Evolutionary conservation across 1,140 invertebrate species (phyloP).

Genomic region (Oedothorax gibbosus): DNA sequence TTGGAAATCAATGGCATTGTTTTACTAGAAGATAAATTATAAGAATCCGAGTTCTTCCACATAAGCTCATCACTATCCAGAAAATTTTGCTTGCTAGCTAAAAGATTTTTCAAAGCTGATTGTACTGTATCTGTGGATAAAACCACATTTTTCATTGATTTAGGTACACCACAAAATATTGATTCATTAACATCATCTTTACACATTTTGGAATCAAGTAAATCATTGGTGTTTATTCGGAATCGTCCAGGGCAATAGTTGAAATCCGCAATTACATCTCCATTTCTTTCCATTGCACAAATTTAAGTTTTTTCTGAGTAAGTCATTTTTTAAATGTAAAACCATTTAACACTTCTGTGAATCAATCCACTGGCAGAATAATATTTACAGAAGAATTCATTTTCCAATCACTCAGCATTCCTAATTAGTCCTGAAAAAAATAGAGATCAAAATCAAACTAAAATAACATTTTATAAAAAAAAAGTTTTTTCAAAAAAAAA

Average conservation of each 20-base stretch:
- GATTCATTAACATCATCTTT: slow-evolving; percentile 48
- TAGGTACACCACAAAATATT: slow-evolving; percentile 41
- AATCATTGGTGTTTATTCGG: neutral
- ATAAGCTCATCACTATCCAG: slow-evolving; percentile 5
- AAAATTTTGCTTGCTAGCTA: neutral
- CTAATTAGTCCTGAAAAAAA: too few species aligned
- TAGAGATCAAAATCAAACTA: too few species aligned
- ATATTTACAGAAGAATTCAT: too few species aligned
- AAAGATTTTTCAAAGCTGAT: slow-evolving; percentile 15
- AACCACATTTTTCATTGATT: neutral
- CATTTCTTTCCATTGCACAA: slow-evolving; percentile 47
- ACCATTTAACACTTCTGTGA: too few species aligned
- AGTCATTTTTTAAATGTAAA: neutral
- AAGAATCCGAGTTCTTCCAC: neutral
- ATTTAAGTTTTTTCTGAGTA: neutral
- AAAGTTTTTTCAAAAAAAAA: too few species aligned
- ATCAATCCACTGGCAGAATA: too few species aligned
- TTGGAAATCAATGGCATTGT: neutral
- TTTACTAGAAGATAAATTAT: neutral
- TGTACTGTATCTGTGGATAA: neutral
- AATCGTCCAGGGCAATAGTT: slow-evolving; percentile 34
- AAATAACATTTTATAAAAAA: too few species aligned
- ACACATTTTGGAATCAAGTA: slow-evolving; percentile 47
- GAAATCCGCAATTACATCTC: slow-evolving; percentile 34
- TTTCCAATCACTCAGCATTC: too few species aligned